Conservation (phyloP, 2,888 invertebrate genomes). For the Syritta pipiens region DNA sequence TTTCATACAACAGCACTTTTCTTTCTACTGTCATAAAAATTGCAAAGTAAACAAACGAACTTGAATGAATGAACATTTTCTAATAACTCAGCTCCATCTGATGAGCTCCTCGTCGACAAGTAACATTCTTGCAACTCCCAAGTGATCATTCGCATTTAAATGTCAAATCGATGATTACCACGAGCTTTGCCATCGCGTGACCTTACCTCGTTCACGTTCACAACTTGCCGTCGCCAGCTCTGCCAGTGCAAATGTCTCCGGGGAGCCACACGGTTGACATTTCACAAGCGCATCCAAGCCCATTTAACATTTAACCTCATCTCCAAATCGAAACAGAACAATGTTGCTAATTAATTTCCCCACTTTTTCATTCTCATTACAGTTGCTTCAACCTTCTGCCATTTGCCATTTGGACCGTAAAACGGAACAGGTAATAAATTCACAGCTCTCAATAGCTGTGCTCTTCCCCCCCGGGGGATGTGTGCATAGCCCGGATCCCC, state of each 20-base stretch:
- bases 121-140: neutral
- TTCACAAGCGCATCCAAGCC: slow-evolving; percentile 31
- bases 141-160: slow-evolving; percentile 22
- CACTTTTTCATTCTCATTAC: slow-evolving; percentile 34
- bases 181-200: slow-evolving; percentile 29
- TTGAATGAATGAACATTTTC: too few relatives aligned
- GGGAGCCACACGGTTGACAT: slow-evolving; percentile 29
- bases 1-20: too few relatives aligned
- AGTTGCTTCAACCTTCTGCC: slow-evolving; percentile 38
- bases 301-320: slow-evolving; percentile 20
- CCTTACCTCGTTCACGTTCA: slow-evolving; percentile 43
- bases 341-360: slow-evolving; percentile 28
- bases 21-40: too few relatives aligned
- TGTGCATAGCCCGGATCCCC: too few relatives aligned
- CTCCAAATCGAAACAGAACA: neutral
- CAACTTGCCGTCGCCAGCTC: neutral
- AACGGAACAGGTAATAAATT: slow-evolving; percentile 49
- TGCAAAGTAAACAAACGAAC: too few relatives aligned
- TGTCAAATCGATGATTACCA: slow-evolving; percentile 31
- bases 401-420: slow-evolving; percentile 26
- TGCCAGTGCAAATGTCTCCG: slow-evolving; percentile 12
- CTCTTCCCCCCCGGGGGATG: neutral
- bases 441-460: neutral
- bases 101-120: neutral
- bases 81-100: neutral